Evolutionary conservation across 2,797 vertebrate genomes (phyloP).

Genomic region (Moxostoma hubbsi): DNA sequence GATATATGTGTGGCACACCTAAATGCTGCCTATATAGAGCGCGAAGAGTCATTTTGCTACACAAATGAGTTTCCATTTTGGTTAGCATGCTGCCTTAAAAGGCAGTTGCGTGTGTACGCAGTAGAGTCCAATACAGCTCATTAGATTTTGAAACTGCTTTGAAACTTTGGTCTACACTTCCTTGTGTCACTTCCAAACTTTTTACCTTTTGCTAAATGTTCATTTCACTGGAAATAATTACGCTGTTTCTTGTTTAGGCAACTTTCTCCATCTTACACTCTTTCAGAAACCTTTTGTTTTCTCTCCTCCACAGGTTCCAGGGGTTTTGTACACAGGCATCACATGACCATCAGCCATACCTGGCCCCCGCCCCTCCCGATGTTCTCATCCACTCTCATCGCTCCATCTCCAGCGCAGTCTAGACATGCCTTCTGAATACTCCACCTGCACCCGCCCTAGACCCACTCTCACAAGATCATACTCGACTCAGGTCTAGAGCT

Average conservation of each 20-base stretch:
- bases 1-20: too few relatives aligned
- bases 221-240: neutral
- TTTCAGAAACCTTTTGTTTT: conserved; percentile 24
- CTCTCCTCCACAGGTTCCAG: conserved; percentile 77
- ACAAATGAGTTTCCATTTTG: too few relatives aligned
- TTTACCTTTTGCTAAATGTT: too few relatives aligned
- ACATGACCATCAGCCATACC: conserved; percentile 89
- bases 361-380: conserved; percentile 83
- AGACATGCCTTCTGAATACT: conserved; percentile 73
- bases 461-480: conserved; percentile 74
- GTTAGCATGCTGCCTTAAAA: too few relatives aligned
- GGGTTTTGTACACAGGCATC: conserved; percentile 88
- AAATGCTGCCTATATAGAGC: too few relatives aligned
- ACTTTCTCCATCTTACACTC: neutral
- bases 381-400: conserved; percentile 85
- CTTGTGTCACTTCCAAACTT: too few relatives aligned
- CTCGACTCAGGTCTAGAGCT: conserved; percentile 78
- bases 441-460: conserved; percentile 69
- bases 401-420: conserved; percentile 87
- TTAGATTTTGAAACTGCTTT: too few relatives aligned
- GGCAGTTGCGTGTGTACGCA: too few relatives aligned
- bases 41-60: too few relatives aligned
- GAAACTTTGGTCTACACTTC: too few relatives aligned
- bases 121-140: too few relatives aligned
- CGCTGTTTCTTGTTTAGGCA: neutral